phyloP scores from a whole-genome alignment of 92 coral and sea anemone genomes.

The Anthopleura xanthogrammica region DNA sequence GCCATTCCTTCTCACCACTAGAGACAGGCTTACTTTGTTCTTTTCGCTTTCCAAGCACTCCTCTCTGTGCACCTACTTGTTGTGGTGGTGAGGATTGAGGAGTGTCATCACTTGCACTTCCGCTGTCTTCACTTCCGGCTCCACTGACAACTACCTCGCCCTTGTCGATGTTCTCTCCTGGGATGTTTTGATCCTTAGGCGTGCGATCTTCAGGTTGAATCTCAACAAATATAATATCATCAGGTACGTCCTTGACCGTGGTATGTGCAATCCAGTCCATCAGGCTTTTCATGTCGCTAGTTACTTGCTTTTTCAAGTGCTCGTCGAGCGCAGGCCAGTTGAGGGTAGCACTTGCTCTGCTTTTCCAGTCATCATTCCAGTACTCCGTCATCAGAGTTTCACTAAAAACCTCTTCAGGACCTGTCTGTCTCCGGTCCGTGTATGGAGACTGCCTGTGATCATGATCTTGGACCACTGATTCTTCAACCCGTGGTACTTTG shows the following conservation, averaged over 20 bases:
- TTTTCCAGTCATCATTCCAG: slow-evolving; percentile 34
- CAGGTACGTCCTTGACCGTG: slow-evolving; percentile 29
- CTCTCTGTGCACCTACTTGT: background rate
- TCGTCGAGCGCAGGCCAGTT: slow-evolving; percentile 66
- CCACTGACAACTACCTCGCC: background rate
- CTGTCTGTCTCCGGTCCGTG: background rate
- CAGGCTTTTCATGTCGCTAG: slow-evolving; percentile 29
- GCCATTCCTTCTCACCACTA: slow-evolving; percentile 26
- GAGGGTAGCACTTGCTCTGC: slow-evolving; percentile 34
- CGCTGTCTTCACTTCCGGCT: background rate
- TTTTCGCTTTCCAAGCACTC: background rate
- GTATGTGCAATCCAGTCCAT: slow-evolving; percentile 67
- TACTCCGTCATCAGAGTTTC: background rate
- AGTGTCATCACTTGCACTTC: background rate
- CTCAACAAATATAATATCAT: slow-evolving; percentile 11
- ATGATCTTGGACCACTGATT: slow-evolving; percentile 17
- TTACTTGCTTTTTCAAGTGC: slow-evolving; percentile 34
- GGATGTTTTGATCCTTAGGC: background rate
- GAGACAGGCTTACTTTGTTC: background rate
- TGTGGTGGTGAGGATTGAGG: background rate
- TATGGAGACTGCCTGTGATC: slow-evolving; percentile 27
- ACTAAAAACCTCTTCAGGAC: background rate
- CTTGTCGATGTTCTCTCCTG: background rate
- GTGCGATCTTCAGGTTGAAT: background rate
- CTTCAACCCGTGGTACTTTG: slow-evolving; percentile 27